Percentiles rank a stretch among this genome's conserved stretches.
These are phyloP conservation scores for Cuculus canorus DNA, from an alignment of 2,797 vertebrate species.

Conservation along the genomic window DNA sequence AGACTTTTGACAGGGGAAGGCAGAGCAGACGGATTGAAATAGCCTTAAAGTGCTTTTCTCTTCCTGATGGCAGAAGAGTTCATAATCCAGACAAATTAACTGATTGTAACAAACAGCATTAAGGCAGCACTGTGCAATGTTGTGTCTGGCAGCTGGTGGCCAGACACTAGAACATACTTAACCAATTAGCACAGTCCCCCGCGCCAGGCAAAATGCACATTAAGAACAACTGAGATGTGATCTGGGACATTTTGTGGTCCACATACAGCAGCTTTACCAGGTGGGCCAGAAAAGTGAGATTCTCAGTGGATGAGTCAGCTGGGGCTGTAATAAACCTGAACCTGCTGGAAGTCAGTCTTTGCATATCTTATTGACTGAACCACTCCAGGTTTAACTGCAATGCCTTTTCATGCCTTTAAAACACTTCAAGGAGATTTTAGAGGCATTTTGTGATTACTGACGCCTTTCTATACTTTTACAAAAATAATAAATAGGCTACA, in stretches of 20 bases:
- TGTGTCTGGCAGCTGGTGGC: slow-evolving; percentile 60
- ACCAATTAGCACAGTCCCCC: slow-evolving; percentile 28
- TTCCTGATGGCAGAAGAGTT: slow-evolving; percentile 50
- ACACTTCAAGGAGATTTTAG: slow-evolving; percentile 41
- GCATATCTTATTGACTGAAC: slow-evolving; percentile 18
- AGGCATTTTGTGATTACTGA: slow-evolving; percentile 28
- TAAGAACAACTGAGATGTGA: slow-evolving; percentile 45
- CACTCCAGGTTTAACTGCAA: slow-evolving; percentile 32
- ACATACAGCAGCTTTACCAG: slow-evolving; percentile 44
- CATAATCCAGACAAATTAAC: slow-evolving; percentile 56
- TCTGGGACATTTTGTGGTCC: slow-evolving; percentile 24
- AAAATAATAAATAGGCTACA: neutral
- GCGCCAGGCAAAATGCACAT: slow-evolving; percentile 17
- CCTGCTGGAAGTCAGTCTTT: slow-evolving; percentile 19
- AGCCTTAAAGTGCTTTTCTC: slow-evolving; percentile 54
- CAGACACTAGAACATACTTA: slow-evolving; percentile 60
- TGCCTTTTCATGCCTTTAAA: slow-evolving; percentile 8
- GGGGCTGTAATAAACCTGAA: slow-evolving; percentile 26
- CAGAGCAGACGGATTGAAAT: slow-evolving; percentile 44
- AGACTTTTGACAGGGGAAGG: slow-evolving; percentile 51
- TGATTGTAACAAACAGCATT: slow-evolving; percentile 42
- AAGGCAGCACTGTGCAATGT: neutral
- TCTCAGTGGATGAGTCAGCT: slow-evolving; percentile 27
- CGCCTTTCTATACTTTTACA: neutral
- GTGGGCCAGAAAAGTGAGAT: slow-evolving; percentile 48